phyloP scores from a whole-genome alignment of 2,888 invertebrate genomes.

The Caenorhabditis plicata region DNA sequence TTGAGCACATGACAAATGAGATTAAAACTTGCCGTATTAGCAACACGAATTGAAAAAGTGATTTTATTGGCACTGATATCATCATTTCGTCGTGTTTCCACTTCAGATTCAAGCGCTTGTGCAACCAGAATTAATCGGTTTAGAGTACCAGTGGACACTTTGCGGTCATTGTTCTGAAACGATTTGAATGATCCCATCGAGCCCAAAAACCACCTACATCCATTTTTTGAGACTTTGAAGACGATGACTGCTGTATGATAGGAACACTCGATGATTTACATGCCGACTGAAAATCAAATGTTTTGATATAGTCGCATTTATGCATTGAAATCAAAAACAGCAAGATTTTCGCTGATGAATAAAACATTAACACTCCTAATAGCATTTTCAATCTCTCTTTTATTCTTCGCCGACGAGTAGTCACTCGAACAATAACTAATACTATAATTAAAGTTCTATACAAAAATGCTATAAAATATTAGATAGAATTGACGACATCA shows the following conservation, averaged over 20 bases:
- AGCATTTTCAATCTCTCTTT: too few relatives aligned
- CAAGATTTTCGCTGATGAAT: too few relatives aligned
- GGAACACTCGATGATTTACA: conserved; percentile 30
- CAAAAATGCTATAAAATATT: too few relatives aligned
- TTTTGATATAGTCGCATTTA: too few relatives aligned
- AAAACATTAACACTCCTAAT: too few relatives aligned
- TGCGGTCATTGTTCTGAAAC: conserved; percentile 32
- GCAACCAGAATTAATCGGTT: conserved; percentile 62
- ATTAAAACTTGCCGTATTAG: conserved; percentile 53
- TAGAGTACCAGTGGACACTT: conserved; percentile 62
- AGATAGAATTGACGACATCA: too few relatives aligned
- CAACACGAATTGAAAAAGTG: conserved; percentile 58
- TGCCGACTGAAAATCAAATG: conserved; percentile 32
- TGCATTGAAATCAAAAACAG: too few relatives aligned
- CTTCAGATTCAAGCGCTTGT: conserved; percentile 60
- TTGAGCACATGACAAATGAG: conserved; percentile 2
- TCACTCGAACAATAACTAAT: too few relatives aligned
- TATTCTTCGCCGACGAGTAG: too few relatives aligned
- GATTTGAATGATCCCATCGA: background rate
- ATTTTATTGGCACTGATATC: conserved; percentile 59
- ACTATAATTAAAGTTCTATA: too few relatives aligned
- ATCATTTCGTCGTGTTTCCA: conserved; percentile 54
- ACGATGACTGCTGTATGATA: conserved; percentile 5
- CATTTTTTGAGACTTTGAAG: conserved; percentile 15
- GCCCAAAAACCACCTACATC: conserved; percentile 12